phyloP scores from a whole-genome alignment of 1,140 invertebrate species.

The Eciton burchellii region DNA sequence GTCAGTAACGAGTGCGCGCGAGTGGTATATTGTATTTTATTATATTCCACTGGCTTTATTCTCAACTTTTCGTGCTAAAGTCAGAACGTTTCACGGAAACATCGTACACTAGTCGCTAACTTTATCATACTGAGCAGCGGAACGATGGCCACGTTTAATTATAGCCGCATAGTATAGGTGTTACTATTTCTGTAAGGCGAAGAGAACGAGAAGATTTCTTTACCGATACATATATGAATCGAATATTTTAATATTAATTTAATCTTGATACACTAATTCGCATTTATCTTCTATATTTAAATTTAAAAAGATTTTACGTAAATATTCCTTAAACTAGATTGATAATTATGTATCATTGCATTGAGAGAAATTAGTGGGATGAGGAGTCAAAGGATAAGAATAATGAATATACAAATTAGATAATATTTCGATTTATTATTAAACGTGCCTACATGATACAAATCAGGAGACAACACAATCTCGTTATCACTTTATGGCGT shows the following conservation, averaged over 20 bases:
- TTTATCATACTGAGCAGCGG: constrained; percentile 42
- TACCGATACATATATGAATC: constrained; percentile 3
- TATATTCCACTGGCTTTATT: not conserved
- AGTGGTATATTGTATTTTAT: constrained; percentile 5
- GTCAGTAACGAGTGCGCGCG: not conserved
- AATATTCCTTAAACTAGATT: not conserved
- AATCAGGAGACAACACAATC: constrained; percentile 83
- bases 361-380: not conserved
- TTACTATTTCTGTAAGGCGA: constrained; percentile 36
- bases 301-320: no score
- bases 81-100: constrained; percentile 11
- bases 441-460: constrained; percentile 84
- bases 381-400: not conserved
- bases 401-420: constrained; percentile 62
- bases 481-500: constrained; percentile 78
- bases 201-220: constrained; percentile 25
- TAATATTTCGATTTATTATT: constrained; percentile 85
- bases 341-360: not conserved
- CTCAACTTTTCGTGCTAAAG: not conserved
- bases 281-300: no score
- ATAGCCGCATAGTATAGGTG: constrained; percentile 19
- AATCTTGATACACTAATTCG: no score
- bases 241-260: not conserved
- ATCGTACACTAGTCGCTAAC: constrained; percentile 35
- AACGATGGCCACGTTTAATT: constrained; percentile 52